These are phyloP conservation scores for Tortrix viridana DNA, from an alignment of 2,888 invertebrate genomes.

Conservation along the genomic window DNA sequence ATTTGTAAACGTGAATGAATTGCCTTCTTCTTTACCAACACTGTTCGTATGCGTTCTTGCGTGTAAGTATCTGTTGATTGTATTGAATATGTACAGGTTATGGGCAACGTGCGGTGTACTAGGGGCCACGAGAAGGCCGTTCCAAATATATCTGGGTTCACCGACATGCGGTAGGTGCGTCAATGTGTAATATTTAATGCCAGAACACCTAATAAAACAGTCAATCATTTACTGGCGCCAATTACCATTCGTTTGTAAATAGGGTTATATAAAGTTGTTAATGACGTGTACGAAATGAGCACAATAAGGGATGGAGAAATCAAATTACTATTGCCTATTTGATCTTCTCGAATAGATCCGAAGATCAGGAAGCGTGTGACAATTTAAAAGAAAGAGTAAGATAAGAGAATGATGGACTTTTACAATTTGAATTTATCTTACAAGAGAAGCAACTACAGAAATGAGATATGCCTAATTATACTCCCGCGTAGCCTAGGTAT, in stretches of 20 bases:
- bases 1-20: slow-evolving; percentile 4
- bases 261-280: not conserved
- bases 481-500: slow-evolving; percentile 10
- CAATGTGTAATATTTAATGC: slow-evolving; percentile 13
- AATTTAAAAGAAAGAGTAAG: no score
- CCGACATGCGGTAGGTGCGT: slow-evolving; percentile 24
- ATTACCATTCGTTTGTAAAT: not conserved
- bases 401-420: no score
- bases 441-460: no score
- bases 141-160: slow-evolving; percentile 39
- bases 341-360: no score
- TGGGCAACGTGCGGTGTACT: slow-evolving; percentile 6
- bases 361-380: no score
- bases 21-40: slow-evolving; percentile 1
- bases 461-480: not conserved
- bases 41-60: not conserved
- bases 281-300: not conserved
- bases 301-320: not conserved
- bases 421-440: no score
- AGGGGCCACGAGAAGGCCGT: slow-evolving; percentile 30
- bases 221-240: slow-evolving; percentile 5
- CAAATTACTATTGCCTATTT: no score
- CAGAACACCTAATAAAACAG: not conserved
- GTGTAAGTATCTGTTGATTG: not conserved
- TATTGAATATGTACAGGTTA: slow-evolving; percentile 7